Base-by-base conservation (phyloP, 1,140 invertebrate species). In the Muscidifurax raptorellus region DNA sequence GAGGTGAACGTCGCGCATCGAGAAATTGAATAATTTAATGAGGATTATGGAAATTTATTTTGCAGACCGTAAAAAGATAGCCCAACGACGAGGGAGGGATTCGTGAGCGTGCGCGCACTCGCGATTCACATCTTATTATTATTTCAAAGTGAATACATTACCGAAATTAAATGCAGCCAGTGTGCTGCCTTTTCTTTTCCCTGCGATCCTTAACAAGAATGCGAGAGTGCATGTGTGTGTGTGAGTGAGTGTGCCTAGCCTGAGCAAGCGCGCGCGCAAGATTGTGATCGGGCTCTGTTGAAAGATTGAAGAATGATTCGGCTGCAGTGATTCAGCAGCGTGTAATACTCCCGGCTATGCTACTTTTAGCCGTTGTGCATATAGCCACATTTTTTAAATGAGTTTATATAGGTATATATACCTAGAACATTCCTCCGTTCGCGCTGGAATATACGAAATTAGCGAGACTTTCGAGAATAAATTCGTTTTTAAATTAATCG, bases 41-140 rank as follows among this genome's bases (percentile, higher is more conserved):
- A 85, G 80, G 74, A 76, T 85, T 85, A 85, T 85, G 79, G 74
- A 78, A 85, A 85, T 82, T 74, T 85, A 77, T 82, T 85, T 85
- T 59, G 36, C 76, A 72, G 66, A 66, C 75, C 40, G 59, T 79
- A 79, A 67, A 80, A 28, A 71, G 67, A 77, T 59, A 77, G 47
- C 75, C 47, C 13, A 2, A 32, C 1, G 5, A 59, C 18, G 52
- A 52, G 47, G 2, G 47, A 59, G 52, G 64, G 22, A 75, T 82
- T 74, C 71, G 80, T 72, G 66, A 18, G 5, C 59, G 40, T 44
- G 66, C 28, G 18, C 52, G 40, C 69, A n/a, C n/a, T n/a, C n/a
- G 71, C 44, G 80, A 82, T 71, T 69, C 79, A 28, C 27, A 76
- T 80, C 76, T 72, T 84, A 74, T 84, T 78, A 59, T 22, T 83